phyloP scores from a whole-genome alignment of 2,113 vertebrate species.

The Chaetorhynchus papuensis region DNA sequence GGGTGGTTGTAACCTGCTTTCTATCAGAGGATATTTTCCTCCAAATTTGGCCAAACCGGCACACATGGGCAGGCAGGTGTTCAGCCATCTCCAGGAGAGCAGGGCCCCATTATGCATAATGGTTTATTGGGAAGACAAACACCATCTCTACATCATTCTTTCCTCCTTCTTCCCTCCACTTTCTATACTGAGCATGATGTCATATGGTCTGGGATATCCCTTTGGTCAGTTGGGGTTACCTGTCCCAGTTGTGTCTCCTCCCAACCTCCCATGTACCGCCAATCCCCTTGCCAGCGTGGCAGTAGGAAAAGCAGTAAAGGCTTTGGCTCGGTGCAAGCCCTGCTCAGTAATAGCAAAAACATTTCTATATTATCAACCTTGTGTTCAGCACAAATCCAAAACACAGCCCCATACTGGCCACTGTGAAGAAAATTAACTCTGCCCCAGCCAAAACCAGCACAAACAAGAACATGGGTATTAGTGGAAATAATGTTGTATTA shows the following conservation, averaged over 20 bases:
- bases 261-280: background rate
- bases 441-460: no score
- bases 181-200: background rate
- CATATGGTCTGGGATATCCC: background rate
- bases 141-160: background rate
- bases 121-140: background rate
- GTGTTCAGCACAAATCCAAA: background rate
- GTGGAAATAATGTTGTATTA: background rate
- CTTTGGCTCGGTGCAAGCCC: background rate
- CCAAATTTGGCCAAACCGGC: no score
- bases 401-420: no score
- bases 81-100: background rate
- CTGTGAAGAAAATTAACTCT: no score
- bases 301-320: background rate
- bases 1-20: no score
- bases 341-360: background rate
- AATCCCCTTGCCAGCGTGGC: background rate
- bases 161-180: background rate
- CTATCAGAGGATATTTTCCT: no score
- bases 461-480: no score
- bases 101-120: background rate
- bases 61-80: background rate
- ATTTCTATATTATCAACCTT: background rate
- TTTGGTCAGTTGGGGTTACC: background rate
- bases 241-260: background rate